A percentile compares a stretch with the other conserved stretches of the same genome.
These are phyloP conservation scores for Dicranocentrus wangi DNA, from an alignment of 2,888 invertebrate species.

Conservation along the genomic window DNA sequence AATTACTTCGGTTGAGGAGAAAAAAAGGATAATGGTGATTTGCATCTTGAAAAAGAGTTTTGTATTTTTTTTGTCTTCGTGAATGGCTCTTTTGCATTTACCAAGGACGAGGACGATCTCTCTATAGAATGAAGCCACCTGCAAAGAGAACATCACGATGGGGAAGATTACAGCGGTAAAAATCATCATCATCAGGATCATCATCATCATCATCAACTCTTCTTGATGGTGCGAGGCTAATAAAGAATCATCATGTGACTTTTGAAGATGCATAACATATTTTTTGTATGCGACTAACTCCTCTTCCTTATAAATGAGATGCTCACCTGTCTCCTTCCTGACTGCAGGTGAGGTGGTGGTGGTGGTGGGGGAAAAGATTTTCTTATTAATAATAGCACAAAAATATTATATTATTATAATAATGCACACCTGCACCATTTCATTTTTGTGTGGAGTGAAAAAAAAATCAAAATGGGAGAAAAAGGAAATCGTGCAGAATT, in stretches of 20 bases:
- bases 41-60: too few species aligned
- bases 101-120: not conserved
- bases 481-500: too few species aligned
- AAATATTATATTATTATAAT: not conserved
- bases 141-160: conserved; percentile 18
- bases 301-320: not conserved
- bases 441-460: too few species aligned
- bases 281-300: too few species aligned
- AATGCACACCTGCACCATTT: not conserved
- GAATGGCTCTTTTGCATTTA: not conserved
- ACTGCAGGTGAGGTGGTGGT: not conserved
- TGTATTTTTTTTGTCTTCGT: too few species aligned
- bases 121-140: conserved; percentile 18
- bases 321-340: not conserved
- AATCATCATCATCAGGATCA: not conserved
- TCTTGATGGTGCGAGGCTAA: too few species aligned
- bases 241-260: not conserved
- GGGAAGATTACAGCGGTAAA: too few species aligned
- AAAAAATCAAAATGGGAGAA: not conserved
- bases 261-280: not conserved
- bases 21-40: too few species aligned
- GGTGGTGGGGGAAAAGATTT: too few species aligned
- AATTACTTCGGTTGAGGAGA: not conserved
- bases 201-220: too few species aligned
- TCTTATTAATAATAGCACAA: not conserved